Percentiles rank a stretch among this genome's conserved stretches.
phyloP scores from a whole-genome alignment of 2,888 invertebrate genomes.

The Drosophila koepferae region DNA sequence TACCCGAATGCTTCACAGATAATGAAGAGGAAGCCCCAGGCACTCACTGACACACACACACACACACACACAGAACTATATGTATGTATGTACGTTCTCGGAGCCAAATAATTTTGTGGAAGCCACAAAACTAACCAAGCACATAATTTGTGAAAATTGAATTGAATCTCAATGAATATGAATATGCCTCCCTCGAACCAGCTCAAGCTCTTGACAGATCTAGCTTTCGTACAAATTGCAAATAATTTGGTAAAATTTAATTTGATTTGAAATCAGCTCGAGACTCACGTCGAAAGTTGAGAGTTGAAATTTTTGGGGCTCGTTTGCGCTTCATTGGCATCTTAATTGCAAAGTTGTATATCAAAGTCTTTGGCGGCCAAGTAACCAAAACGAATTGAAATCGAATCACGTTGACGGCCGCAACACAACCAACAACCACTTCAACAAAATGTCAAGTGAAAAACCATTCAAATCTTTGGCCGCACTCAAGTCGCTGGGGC shows the following conservation, averaged over 20 bases:
- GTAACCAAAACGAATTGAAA: slow-evolving; percentile 68
- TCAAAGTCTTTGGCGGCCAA: slow-evolving; percentile 54
- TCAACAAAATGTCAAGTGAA: slow-evolving; percentile 74
- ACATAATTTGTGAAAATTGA: slow-evolving; percentile 79
- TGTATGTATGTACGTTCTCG: background rate
- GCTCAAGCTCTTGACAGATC: background rate
- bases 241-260: slow-evolving; percentile 74
- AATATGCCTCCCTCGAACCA: slow-evolving; percentile 40
- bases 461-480: slow-evolving; percentile 70
- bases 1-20: slow-evolving; percentile 56
- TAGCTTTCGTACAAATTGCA: slow-evolving; percentile 33
- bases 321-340: slow-evolving; percentile 69
- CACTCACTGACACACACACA: slow-evolving; percentile 9
- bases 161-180: slow-evolving; percentile 71
- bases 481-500: slow-evolving; percentile 5
- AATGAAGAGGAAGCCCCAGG: slow-evolving; percentile 74
- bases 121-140: slow-evolving; percentile 81
- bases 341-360: slow-evolving; percentile 70
- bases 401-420: slow-evolving; percentile 71
- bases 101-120: slow-evolving; percentile 71
- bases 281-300: slow-evolving; percentile 25
- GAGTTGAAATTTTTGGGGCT: slow-evolving; percentile 11
- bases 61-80: too few species aligned
- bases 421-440: slow-evolving; percentile 53
- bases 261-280: slow-evolving; percentile 58